Percentiles rank a stretch among this genome's conserved stretches.
Evolutionary conservation across 2,888 invertebrate genomes (phyloP).

Genomic region (Synergus itoensis): DNA sequence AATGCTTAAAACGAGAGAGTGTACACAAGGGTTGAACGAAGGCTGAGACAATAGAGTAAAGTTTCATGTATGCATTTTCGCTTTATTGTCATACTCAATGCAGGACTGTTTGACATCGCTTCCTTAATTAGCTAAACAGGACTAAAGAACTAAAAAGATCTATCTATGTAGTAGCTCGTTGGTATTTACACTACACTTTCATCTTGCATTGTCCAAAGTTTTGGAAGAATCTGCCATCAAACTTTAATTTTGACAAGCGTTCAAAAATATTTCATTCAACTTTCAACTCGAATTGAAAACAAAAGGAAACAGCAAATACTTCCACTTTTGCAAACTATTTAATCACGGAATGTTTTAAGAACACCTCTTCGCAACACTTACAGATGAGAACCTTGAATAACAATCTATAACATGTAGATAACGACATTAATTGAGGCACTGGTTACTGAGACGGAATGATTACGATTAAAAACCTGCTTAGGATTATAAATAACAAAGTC

Average conservation of each 20-base stretch:
- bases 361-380: slow-evolving; percentile 53
- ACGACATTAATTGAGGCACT: slow-evolving; percentile 61
- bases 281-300: background rate
- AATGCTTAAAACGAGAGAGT: slow-evolving; percentile 56
- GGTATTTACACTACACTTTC: background rate
- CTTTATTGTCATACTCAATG: slow-evolving; percentile 66
- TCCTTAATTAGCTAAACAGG: slow-evolving; percentile 64
- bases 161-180: background rate
- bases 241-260: background rate
- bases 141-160: slow-evolving; percentile 53
- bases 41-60: slow-evolving; percentile 47
- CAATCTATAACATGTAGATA: slow-evolving; percentile 60
- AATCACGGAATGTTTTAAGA: slow-evolving; percentile 38
- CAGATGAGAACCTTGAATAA: slow-evolving; percentile 58
- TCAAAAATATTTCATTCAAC: background rate
- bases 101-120: slow-evolving; percentile 57
- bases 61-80: slow-evolving; percentile 55
- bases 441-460: slow-evolving; percentile 37
- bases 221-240: slow-evolving; percentile 16
- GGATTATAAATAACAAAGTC: slow-evolving; percentile 7
- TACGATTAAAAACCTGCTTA: background rate
- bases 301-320: slow-evolving; percentile 13
- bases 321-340: slow-evolving; percentile 6
- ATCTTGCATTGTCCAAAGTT: background rate
- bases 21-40: slow-evolving; percentile 39